These are phyloP conservation scores for Barbus barbus DNA, from an alignment of 2,113 vertebrate genomes.

Conservation along the genomic window DNA sequence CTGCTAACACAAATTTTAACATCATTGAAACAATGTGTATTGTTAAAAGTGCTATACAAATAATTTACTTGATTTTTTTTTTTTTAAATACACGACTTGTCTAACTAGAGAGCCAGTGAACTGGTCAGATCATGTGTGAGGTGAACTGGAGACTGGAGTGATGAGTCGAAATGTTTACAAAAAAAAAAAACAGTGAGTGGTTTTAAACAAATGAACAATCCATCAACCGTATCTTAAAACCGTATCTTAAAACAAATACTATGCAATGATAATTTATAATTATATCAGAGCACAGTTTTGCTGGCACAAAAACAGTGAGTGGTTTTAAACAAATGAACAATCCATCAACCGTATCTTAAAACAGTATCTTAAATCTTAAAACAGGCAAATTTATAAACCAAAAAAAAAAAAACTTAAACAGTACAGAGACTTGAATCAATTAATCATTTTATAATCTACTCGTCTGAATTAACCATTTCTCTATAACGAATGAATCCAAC, in stretches of 20 bases:
- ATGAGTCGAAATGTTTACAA: too few relatives aligned
- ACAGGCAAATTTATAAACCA: neutral
- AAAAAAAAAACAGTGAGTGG: neutral
- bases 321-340: neutral
- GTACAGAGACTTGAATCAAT: neutral
- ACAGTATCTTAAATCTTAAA: neutral
- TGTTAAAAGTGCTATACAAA: too few relatives aligned
- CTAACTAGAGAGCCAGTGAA: too few relatives aligned
- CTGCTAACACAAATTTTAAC: too few relatives aligned
- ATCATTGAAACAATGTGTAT: too few relatives aligned
- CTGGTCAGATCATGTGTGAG: too few relatives aligned
- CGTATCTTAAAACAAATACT: neutral
- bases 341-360: neutral
- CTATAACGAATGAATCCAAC: neutral
- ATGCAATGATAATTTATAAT: neutral
- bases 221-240: neutral
- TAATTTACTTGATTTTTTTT: too few relatives aligned
- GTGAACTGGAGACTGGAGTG: too few relatives aligned
- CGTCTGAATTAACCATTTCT: neutral
- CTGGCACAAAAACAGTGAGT: neutral
- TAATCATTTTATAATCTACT: neutral
- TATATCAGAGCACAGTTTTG: neutral
- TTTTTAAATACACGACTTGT: too few relatives aligned
- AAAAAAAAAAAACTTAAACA: neutral
- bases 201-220: neutral